A percentile compares a stretch with the other conserved stretches of the same genome.
These are phyloP conservation scores for Ectropis grisescens DNA, from an alignment of 1,140 invertebrate species.

Conservation along the genomic window DNA sequence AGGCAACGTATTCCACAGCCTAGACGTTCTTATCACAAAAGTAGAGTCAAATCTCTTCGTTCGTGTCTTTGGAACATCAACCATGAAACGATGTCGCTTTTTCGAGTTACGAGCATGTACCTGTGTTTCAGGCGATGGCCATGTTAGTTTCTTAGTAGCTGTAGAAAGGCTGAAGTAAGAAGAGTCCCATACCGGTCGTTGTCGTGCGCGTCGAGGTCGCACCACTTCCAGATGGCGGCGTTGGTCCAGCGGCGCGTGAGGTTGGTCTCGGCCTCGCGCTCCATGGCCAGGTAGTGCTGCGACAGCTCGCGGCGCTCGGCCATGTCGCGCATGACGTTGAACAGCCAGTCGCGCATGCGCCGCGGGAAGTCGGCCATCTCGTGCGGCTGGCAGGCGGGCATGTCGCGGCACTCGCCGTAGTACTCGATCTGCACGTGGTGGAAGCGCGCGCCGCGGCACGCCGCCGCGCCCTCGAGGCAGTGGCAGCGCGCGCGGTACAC, in stretches of 20 bases:
- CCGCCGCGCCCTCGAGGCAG: constrained; percentile 82
- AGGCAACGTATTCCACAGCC: no score
- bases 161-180: no score
- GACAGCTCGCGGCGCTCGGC: constrained; percentile 90
- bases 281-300: constrained; percentile 87
- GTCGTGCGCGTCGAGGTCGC: constrained; percentile 91
- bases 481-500: constrained; percentile 91
- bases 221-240: constrained; percentile 97
- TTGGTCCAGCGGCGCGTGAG: constrained; percentile 88
- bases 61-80: no score
- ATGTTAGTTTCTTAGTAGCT: no score
- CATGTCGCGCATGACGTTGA: constrained; percentile 95
- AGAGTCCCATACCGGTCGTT: constrained; percentile 90
- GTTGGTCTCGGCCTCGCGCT: constrained; percentile 89
- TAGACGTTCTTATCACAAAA: no score
- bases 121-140: no score
- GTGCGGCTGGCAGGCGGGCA: constrained; percentile 84
- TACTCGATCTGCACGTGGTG: constrained; percentile 94
- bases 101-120: no score
- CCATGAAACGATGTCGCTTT: no score
- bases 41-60: no score
- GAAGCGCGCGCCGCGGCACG: constrained; percentile 81
- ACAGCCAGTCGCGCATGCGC: constrained; percentile 96
- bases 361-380: constrained; percentile 93
- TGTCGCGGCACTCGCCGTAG: constrained; percentile 86